Conservation (phyloP, 2,797 vertebrate species). For the Micropoecilia bifurca region DNA sequence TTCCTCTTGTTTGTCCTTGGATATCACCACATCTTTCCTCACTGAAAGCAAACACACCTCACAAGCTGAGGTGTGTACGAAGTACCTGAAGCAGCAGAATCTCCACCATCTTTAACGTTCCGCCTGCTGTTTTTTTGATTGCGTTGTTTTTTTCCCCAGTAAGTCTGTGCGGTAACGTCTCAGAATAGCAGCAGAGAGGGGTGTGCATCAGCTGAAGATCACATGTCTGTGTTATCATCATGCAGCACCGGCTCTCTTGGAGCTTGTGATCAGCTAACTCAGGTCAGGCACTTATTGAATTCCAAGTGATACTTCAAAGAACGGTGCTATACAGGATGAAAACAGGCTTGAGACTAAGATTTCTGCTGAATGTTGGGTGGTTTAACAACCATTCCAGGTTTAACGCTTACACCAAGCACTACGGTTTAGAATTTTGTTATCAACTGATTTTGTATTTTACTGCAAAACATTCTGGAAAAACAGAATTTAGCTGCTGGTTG, state of each 20-base stretch:
- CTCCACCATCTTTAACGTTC: conserved; percentile 3
- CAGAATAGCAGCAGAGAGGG: conserved; percentile 25
- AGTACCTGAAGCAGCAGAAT: conserved; percentile 9
- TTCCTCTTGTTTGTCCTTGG: conserved; percentile 22
- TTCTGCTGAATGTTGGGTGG: not conserved
- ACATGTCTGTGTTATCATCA: conserved; percentile 46
- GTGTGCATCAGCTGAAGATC: conserved; percentile 54
- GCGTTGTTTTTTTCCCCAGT: conserved; percentile 4
- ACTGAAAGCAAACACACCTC: conserved; percentile 28
- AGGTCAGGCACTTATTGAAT: conserved; percentile 4
- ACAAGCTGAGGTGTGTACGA: conserved; percentile 3
- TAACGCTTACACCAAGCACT: not conserved
- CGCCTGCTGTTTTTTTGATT: conserved; percentile 4
- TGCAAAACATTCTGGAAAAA: not conserved
- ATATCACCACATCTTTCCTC: conserved; percentile 21
- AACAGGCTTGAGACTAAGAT: not conserved
- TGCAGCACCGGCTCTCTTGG: conserved; percentile 29
- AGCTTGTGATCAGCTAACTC: conserved; percentile 24
- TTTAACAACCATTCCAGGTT: not conserved
- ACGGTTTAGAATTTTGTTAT: not conserved
- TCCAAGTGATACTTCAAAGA: conserved; percentile 3
- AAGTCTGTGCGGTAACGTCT: conserved; percentile 11
- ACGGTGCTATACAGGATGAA: not conserved
- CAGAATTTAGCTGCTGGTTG: not conserved
- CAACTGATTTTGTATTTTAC: not conserved